These are phyloP conservation scores for Pterocles gutturalis DNA, from an alignment of 2,113 vertebrate species.

Conservation along the genomic window DNA sequence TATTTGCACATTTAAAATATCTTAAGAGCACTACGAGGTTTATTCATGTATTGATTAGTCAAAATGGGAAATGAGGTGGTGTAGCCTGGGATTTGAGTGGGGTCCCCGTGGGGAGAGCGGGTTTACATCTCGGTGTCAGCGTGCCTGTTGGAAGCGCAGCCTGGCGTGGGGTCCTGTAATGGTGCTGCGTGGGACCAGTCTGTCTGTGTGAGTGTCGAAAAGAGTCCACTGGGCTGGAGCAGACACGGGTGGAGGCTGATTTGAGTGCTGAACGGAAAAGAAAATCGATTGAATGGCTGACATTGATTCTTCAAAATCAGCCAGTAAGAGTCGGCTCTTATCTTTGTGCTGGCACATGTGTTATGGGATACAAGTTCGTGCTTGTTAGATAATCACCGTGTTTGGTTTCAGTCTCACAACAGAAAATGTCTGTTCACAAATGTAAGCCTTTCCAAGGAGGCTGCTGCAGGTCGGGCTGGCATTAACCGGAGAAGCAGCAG, in stretches of 20 bases:
- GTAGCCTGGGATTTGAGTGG: background rate
- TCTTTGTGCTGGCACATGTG: slow-evolving; percentile 12
- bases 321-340: background rate
- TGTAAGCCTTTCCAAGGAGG: background rate
- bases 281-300: background rate
- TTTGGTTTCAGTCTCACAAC: background rate
- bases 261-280: background rate
- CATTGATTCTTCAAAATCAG: background rate
- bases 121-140: fast-evolving
- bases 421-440: slow-evolving; percentile 16
- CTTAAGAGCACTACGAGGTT: background rate
- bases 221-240: background rate
- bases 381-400: background rate
- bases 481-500: slow-evolving; percentile 4
- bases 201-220: background rate
- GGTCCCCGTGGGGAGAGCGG: background rate
- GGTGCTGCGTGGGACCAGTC: background rate
- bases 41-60: background rate
- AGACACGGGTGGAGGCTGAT: background rate
- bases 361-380: slow-evolving; percentile 15
- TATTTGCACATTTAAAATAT: background rate
- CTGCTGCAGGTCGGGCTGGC: background rate
- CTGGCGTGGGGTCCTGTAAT: fast-evolving
- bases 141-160: fast-evolving
- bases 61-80: background rate